phyloP scores from a whole-genome alignment of 2,113 vertebrate genomes.

The Sinocyclocheilus anshuiensis region DNA sequence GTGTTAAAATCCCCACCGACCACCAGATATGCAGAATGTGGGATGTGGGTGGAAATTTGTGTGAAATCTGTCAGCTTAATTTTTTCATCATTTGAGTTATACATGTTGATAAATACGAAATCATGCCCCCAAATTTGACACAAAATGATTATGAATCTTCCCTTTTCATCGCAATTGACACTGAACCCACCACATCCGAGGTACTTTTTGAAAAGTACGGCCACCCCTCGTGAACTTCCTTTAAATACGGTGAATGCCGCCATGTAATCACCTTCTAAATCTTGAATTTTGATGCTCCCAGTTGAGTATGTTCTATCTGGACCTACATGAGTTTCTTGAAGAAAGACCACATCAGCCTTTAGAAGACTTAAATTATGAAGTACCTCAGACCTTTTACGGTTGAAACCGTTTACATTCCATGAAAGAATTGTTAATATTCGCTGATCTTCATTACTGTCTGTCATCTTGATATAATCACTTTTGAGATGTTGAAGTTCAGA shows the following conservation, averaged over 20 bases:
- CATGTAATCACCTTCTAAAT: conserved; percentile 28
- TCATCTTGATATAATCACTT: conserved; percentile 1
- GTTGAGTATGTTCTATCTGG: conserved; percentile 20
- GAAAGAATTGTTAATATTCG: conserved; percentile 44
- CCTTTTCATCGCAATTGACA: conserved; percentile 42
- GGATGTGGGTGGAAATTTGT: neutral
- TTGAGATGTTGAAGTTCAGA: neutral
- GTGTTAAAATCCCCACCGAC: conserved; percentile 55
- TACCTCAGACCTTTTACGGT: conserved; percentile 28
- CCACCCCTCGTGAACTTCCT: conserved; percentile 49
- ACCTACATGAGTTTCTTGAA: conserved; percentile 54
- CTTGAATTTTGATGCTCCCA: conserved; percentile 37
- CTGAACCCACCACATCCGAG: conserved; percentile 38
- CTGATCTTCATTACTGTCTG: neutral
- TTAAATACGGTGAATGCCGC: conserved; percentile 41
- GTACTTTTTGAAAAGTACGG: conserved; percentile 45
- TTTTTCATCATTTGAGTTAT: conserved; percentile 50
- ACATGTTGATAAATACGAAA: conserved; percentile 53
- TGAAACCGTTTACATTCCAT: conserved; percentile 53
- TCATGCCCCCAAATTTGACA: conserved; percentile 44
- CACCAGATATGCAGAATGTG: conserved; percentile 7
- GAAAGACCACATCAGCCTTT: conserved; percentile 50
- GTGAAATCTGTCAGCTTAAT: conserved; percentile 25
- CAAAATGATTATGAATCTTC: conserved; percentile 35
- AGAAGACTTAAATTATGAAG: conserved; percentile 38